Base-by-base conservation (phyloP, 1,140 invertebrate species). In the Leptonema lineaticorne region DNA sequence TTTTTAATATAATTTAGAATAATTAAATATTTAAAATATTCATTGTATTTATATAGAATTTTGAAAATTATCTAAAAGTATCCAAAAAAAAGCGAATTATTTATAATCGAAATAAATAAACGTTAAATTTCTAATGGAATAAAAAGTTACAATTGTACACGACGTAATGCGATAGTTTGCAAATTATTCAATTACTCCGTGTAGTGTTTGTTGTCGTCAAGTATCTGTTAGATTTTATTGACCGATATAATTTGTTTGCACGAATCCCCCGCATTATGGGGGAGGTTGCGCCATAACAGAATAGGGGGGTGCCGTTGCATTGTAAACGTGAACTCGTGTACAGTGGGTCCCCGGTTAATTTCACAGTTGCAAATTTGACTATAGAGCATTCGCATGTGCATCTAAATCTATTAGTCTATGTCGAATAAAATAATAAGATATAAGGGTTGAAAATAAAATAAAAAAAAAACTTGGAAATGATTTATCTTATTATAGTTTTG, bases 191-290 rank as follows among this genome's bases (percentile, higher is more conserved):
- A 72, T 72, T 72, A 72, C 68, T 63, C 20, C 57, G 63, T 50
- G 62, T 63, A 65, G 70, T 72, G 67, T 69, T 69, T 69, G 63
- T 48, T 45, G 29, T 53, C 5, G 63, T 57, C 62, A 46, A 69
- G 70, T 48, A 59, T 56, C 28, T 58, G 57, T 53, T 30, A 45
- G 57, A 68, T 62, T 70, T 68, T 73, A 73, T 73, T 73, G 68
- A 73, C 71, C 66, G 68, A 73, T 64, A 62, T 72, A 68, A 73
- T 69, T 73, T 73, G 71, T 73, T 73, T 73, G 68, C 68, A 20
- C 28, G 46, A 29, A 41, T 59, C 33, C 30, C 57, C 20, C 46
- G 22, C 24, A 24, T 11, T 9, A 9, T 16, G 37, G 2, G 37
- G 11, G 16, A 11, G 37, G 37, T 9, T 41, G 37, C 9, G 37